Conservation (phyloP, 2,113 vertebrate genomes). For the Tor tambroides region DNA sequence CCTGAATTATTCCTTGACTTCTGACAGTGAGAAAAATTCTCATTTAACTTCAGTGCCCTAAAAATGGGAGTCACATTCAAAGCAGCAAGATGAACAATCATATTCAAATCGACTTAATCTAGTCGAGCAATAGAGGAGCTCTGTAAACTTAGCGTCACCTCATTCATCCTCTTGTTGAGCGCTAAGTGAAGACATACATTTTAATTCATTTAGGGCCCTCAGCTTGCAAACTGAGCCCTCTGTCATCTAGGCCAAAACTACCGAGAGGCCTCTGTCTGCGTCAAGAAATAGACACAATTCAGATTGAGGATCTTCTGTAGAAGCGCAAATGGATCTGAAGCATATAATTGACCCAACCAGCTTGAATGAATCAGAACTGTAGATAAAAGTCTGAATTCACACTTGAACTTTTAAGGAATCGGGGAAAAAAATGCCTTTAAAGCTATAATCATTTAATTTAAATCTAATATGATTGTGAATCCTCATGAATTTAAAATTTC, state of each 20-base stretch:
- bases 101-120: slow-evolving; percentile 32
- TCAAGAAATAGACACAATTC: slow-evolving; percentile 15
- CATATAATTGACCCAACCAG: slow-evolving; percentile 6
- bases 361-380: not conserved
- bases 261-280: not conserved
- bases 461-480: not conserved
- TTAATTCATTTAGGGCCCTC: slow-evolving; percentile 34
- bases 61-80: slow-evolving; percentile 2
- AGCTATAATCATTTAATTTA: not conserved
- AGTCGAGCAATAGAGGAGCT: not conserved
- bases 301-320: slow-evolving; percentile 19
- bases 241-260: slow-evolving; percentile 26
- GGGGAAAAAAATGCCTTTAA: not conserved
- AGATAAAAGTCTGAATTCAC: not conserved
- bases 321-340: not conserved
- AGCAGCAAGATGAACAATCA: slow-evolving; percentile 34
- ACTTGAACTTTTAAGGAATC: not conserved
- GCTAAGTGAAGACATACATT: slow-evolving; percentile 24
- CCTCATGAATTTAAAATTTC: not conserved
- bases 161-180: slow-evolving; percentile 7
- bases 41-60: slow-evolving; percentile 1
- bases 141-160: slow-evolving; percentile 5
- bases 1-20: slow-evolving; percentile 10
- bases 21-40: slow-evolving; percentile 32
- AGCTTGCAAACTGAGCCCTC: slow-evolving; percentile 20